Percentiles rank a stretch among this genome's conserved stretches.
Evolutionary conservation across 2,797 vertebrate species (phyloP).

Genomic region (Sorex maritimensis): DNA sequence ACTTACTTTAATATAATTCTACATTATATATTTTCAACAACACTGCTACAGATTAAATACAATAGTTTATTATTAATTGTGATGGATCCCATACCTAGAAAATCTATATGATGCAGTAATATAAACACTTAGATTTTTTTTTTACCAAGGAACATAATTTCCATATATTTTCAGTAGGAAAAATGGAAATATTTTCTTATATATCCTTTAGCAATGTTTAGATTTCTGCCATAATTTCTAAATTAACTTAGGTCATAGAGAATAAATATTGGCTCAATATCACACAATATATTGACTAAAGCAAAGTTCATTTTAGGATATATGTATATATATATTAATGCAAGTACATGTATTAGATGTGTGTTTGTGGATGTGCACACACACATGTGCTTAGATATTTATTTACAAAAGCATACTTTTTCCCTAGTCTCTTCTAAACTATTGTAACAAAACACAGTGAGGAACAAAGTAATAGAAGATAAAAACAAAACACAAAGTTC

Average conservation of each 20-base stretch:
- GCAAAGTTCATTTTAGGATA: neutral
- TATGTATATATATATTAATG: neutral
- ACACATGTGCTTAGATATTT: neutral
- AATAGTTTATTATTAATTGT: constrained; percentile 66
- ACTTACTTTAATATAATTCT: constrained; percentile 81
- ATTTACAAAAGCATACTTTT: neutral
- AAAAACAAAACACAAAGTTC: neutral
- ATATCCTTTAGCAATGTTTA: constrained; percentile 18
- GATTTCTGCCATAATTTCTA: constrained; percentile 58
- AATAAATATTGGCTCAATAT: neutral
- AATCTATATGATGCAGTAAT: constrained; percentile 57
- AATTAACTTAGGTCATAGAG: neutral
- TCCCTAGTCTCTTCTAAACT: neutral
- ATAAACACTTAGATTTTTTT: constrained; percentile 48
- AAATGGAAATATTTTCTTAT: constrained; percentile 1
- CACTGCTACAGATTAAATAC: constrained; percentile 76
- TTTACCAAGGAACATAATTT: neutral
- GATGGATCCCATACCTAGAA: constrained; percentile 68
- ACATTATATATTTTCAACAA: constrained; percentile 81
- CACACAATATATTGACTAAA: neutral
- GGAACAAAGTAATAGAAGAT: neutral
- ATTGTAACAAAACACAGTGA: neutral
- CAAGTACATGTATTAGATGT: neutral
- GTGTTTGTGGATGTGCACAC: neutral
- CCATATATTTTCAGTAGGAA: neutral